Base-by-base conservation (phyloP, 2,113 vertebrate species). In the Xenopus laevis region DNA sequence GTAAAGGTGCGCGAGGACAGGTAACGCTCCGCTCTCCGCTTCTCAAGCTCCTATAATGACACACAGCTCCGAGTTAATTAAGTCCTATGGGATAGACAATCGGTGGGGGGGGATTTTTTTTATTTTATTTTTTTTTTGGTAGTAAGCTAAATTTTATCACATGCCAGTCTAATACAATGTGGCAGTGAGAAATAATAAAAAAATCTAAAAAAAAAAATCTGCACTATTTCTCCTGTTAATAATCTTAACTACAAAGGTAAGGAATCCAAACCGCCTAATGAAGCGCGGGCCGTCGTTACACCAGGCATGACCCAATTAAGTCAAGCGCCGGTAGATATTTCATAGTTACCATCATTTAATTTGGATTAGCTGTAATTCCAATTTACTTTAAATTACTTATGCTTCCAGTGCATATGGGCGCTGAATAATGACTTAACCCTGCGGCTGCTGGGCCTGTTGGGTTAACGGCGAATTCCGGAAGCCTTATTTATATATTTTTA, bases 41-140 rank as follows among this genome's bases (percentile, higher is more conserved):
- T 47, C 78, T 81, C 83, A 79, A 47, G 76, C 78, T 71, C 66
- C 79, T 75, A 80, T 84, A 85, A 86, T 68, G 79, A 82, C 83
- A 0, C 73, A 81, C 83, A 86, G 81, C 84, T 78, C 78, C 72
- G 80, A 88, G 84, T 80, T 92, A 92, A 92, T 92, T 91, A 89
- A 90, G 86, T 91, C 91, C 90, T 89, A 18, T 89, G 89, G 89
- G 91, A 91, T 83, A 85, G 70, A 79, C 82, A 86, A 87, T 87
- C 83, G 83, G 82, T 74, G 78, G 75, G 78, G 75, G 75, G 76
- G 75, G 80, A 67, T 82, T 16, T 50, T 50, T 77, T 62, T 53
- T 30, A 27, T 27, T 27, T 81, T 69, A 82, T 78, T 58, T 50
- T 16, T 50, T 50, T 77, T 62, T 53, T 30, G 65, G 72, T 61